Evolutionary conservation across 2,888 invertebrate species (phyloP).

Genomic region (Clepsis dumicolana): DNA sequence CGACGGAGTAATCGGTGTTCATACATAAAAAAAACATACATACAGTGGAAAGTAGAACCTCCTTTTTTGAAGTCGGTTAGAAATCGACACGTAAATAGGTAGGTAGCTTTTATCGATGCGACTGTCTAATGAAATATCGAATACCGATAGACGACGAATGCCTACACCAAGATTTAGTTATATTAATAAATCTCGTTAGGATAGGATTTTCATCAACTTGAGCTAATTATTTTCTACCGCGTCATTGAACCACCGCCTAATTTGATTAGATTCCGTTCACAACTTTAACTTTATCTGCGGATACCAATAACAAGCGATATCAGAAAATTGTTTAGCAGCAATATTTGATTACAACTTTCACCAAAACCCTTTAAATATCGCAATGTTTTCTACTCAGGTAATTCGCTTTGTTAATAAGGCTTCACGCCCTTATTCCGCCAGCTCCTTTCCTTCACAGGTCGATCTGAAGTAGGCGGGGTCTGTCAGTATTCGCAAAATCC

Average conservation of each 20-base stretch:
- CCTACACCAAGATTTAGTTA: not conserved
- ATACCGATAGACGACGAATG: not conserved
- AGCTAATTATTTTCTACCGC: conserved; percentile 36
- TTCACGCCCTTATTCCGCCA: no score
- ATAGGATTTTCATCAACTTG: conserved; percentile 4
- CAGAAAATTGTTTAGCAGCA: conserved; percentile 1
- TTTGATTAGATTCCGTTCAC: conserved; percentile 26
- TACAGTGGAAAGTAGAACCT: no score
- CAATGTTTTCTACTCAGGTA: not conserved
- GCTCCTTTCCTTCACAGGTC: no score
- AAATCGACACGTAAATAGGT: no score
- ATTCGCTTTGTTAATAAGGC: not conserved
- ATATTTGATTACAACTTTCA: not conserved
- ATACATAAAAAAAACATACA: no score
- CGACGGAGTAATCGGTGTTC: no score
- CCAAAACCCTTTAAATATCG: not conserved
- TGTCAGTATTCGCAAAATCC: no score
- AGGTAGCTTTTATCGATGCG: not conserved
- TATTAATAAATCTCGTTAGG: conserved; percentile 17
- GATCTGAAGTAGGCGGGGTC: no score
- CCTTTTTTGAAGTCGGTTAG: no score
- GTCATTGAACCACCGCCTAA: conserved; percentile 11
- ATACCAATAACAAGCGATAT: not conserved
- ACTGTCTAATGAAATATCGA: not conserved
- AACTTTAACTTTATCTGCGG: conserved; percentile 12